A percentile compares a stretch with the other conserved stretches of the same genome.
phyloP scores from a whole-genome alignment of 2,113 vertebrate genomes.

The Gopherus flavomarginatus region DNA sequence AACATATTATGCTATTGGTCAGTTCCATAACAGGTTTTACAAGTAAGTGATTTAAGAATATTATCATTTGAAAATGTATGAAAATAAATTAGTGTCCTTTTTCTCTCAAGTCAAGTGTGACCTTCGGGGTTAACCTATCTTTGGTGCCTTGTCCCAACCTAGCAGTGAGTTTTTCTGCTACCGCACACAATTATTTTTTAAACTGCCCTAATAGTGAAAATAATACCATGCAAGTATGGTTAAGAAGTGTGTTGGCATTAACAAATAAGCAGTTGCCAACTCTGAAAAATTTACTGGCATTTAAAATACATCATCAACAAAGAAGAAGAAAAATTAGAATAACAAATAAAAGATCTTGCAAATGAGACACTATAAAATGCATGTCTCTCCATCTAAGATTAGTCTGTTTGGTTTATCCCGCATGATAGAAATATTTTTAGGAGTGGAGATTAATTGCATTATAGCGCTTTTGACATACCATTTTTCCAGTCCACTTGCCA shows the following conservation, averaged over 20 bases:
- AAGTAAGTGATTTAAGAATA: neutral
- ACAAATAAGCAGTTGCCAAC: neutral
- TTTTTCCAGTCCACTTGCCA: slow-evolving; percentile 78
- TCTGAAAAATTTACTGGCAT: slow-evolving; percentile 19
- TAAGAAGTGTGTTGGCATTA: neutral
- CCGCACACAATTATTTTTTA: neutral
- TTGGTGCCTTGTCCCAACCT: neutral
- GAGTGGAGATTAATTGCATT: slow-evolving; percentile 76
- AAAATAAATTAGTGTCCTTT: neutral
- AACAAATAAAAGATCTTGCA: slow-evolving; percentile 39
- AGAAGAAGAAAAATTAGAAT: slow-evolving; percentile 41
- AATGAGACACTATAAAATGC: slow-evolving; percentile 58
- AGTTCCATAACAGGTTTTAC: neutral
- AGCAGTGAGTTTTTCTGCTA: neutral
- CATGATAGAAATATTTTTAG: slow-evolving; percentile 62
- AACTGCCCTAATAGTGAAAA: neutral
- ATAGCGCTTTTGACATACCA: slow-evolving; percentile 68
- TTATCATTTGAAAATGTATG: slow-evolving; percentile 1
- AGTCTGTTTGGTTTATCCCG: slow-evolving; percentile 72
- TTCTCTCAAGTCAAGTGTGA: neutral
- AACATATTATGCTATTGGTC: neutral
- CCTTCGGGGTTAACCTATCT: neutral
- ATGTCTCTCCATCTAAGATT: slow-evolving; percentile 62
- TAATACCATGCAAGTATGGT: neutral
- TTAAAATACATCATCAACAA: slow-evolving; percentile 42